Evolutionary conservation across 1,140 invertebrate species (phyloP).

Genomic region (Phocides pigmalion): DNA sequence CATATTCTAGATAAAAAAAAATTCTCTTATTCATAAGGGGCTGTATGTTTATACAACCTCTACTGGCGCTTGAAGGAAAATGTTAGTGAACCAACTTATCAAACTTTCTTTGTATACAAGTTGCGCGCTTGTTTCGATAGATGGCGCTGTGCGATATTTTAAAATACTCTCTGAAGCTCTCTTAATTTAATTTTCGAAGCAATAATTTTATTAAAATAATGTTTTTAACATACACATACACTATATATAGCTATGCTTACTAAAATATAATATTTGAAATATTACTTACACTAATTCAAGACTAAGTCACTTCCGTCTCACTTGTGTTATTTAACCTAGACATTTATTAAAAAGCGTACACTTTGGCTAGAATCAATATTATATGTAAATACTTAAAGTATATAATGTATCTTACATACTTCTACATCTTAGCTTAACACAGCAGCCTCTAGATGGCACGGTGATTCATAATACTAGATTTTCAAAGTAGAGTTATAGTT

Average conservation of each 20-base stretch:
- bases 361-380: slow-evolving; percentile 14
- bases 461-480: too few relatives aligned
- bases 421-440: too few relatives aligned
- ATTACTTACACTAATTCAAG: background rate
- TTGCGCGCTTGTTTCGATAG: background rate
- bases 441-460: too few relatives aligned
- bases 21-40: too few relatives aligned
- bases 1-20: too few relatives aligned
- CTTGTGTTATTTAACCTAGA: slow-evolving; percentile 10
- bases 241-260: background rate
- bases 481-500: too few relatives aligned
- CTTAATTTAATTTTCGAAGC: background rate
- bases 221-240: background rate
- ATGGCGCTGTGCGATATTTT: background rate
- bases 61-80: background rate
- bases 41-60: too few relatives aligned
- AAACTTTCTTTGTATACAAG: background rate
- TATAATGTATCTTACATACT: background rate
- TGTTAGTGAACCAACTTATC: background rate
- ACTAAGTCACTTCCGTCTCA: slow-evolving; percentile 22
- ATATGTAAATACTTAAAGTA: background rate
- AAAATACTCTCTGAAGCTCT: background rate
- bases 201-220: background rate
- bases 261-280: slow-evolving; percentile 7
- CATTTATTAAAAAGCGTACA: slow-evolving; percentile 10